These are phyloP conservation scores for Cherax quadricarinatus DNA, from an alignment of 1,140 invertebrate genomes.

Conservation along the genomic window DNA sequence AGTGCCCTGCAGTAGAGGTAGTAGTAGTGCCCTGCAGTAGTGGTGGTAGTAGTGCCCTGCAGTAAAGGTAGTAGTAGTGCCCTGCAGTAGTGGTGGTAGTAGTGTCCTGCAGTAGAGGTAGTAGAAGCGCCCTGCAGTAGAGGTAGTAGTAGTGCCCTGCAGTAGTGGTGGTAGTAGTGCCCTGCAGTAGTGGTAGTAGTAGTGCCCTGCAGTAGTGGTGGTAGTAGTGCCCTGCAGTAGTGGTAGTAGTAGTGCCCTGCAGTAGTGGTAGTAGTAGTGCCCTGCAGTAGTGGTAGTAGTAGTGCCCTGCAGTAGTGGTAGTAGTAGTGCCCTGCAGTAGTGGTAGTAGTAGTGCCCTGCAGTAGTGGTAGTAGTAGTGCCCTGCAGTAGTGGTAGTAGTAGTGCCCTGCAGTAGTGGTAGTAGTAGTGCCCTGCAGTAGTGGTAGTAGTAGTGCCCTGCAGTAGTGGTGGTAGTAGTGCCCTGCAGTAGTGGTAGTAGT, in stretches of 20 bases:
- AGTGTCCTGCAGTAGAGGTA: background rate
- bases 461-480: background rate
- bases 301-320: too few species aligned
- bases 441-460: background rate
- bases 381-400: background rate
- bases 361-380: background rate
- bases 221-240: too few species aligned
- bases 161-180: background rate
- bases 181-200: slow-evolving; percentile 11
- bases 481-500: background rate
- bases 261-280: slow-evolving; percentile 14
- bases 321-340: too few species aligned
- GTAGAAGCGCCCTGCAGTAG: background rate
- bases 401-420: background rate
- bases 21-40: background rate
- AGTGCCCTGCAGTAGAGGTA: background rate
- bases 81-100: background rate
- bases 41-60: background rate
- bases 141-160: background rate
- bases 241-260: background rate
- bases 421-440: background rate
- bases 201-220: background rate
- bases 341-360: too few species aligned
- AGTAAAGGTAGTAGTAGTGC: too few species aligned
- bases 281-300: background rate